Base-by-base conservation (phyloP, 2,797 vertebrate species). In the Phrynocephalus guinanensis region DNA sequence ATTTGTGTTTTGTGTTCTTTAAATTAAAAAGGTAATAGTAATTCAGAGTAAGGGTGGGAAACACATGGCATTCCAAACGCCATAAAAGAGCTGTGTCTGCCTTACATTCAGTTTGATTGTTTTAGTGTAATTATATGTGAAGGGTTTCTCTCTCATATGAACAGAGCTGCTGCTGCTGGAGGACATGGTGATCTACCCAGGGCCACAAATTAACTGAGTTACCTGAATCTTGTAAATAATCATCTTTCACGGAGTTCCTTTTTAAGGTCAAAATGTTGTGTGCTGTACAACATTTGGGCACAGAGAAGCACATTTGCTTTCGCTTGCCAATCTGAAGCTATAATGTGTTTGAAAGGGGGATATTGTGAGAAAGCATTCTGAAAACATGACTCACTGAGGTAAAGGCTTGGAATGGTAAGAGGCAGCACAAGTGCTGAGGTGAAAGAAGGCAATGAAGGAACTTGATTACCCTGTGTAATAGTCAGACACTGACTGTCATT, bases 71-170 rank as follows among this genome's bases (percentile, higher is more conserved):
- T 78, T 6, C 16, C 22, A 85, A 66, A 9, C 68, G 18, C 52
- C 52, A 26, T 30, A 18, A 38, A 56, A n/a, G 50, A 52, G 15
- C 50, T 78, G 56, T 85, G 28, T 50, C 28, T 44, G 20, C 15
- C 30, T 66, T 26, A 28, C n/a, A 11, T 48, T 89, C 33, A 63
- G 50, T 48, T 67, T 66, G 28, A 44, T 66, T 76, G 15, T 63
- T 63, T 63, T 63, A 63, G 26, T 7, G 3, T 15, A 2, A 3
- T 52, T 38, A 44, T 77, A 7, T 38, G 22, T 76, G 50, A 48
- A 60, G 89, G 87, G 10, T 52, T 92, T 76, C 8, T 24, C 92
- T 80, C 79, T 91, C 9, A 67, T 6, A 24, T 80, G 83, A 70
- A 66, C 20, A 50, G 22, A 28, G 60, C 44, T 82, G 83, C 6